Evolutionary conservation across 2,797 vertebrate species (phyloP).

Genomic region (Lutjanus campechanus): DNA sequence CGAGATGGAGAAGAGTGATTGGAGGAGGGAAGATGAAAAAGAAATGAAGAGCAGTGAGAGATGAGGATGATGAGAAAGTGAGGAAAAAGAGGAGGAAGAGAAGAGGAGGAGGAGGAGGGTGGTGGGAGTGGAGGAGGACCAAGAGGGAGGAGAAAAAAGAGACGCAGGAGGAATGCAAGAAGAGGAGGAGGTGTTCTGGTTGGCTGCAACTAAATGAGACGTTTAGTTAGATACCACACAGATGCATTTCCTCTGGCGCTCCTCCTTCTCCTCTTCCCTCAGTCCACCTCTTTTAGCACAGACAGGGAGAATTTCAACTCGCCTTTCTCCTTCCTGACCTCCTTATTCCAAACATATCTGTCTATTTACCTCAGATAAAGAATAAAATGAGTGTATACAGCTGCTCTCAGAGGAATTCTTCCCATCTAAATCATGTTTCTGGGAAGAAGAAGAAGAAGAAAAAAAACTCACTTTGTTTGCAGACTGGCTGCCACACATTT

Average conservation of each 20-base stretch:
- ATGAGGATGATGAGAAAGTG: background rate
- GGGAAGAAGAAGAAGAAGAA: background rate
- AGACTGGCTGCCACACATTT: slow-evolving; percentile 25
- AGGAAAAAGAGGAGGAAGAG: background rate
- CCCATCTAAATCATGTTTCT: background rate
- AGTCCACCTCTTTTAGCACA: background rate
- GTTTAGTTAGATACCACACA: slow-evolving; percentile 49
- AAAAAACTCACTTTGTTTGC: background rate
- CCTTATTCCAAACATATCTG: background rate
- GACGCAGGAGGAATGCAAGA: slow-evolving; percentile 30
- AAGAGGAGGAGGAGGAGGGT: background rate
- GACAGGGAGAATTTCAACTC: background rate
- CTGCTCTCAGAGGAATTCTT: slow-evolving; percentile 13
- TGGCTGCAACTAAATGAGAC: slow-evolving; percentile 66
- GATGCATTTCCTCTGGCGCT: slow-evolving; percentile 49
- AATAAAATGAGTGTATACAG: background rate
- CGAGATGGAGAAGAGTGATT: background rate
- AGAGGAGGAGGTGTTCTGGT: slow-evolving; percentile 54
- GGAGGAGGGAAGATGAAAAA: background rate
- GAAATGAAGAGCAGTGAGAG: background rate
- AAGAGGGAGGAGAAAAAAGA: slow-evolving; percentile 1
- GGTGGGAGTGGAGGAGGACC: background rate
- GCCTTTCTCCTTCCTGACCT: background rate
- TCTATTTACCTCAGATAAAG: slow-evolving; percentile 3
- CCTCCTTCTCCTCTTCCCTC: slow-evolving; percentile 7